phyloP scores from a whole-genome alignment of 2,113 vertebrate genomes.

The Natator depressus region DNA sequence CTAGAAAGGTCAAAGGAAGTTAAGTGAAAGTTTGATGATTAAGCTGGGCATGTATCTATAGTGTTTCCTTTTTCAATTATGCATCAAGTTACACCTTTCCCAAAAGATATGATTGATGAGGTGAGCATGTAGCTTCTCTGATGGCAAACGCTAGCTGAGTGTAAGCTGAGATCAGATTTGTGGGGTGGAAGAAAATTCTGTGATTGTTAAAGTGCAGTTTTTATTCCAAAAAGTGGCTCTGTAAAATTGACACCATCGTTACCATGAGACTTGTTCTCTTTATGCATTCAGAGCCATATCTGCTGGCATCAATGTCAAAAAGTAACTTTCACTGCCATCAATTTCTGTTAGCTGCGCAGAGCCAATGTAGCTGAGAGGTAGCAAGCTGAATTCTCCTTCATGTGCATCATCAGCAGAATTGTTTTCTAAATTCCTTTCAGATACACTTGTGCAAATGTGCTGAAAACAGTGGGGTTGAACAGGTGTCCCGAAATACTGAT shows the following conservation, averaged over 20 bases:
- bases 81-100: background rate
- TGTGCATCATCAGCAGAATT: background rate
- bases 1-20: background rate
- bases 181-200: background rate
- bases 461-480: background rate
- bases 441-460: background rate
- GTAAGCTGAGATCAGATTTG: background rate
- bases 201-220: too few species aligned
- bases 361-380: background rate
- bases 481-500: background rate
- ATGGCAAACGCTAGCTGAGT: background rate
- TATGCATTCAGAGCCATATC: background rate
- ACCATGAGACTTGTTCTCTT: background rate
- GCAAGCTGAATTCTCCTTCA: background rate
- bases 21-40: background rate
- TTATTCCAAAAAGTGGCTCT: background rate
- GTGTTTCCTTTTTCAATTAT: background rate
- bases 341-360: background rate
- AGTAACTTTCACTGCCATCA: background rate
- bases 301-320: background rate
- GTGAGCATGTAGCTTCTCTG: background rate
- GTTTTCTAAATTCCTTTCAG: background rate
- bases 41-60: rapidly evolving
- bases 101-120: rapidly evolving
- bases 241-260: background rate